Evolutionary conservation across 1,140 invertebrate species (phyloP).

Genomic region (Anadara kagoshimensis): DNA sequence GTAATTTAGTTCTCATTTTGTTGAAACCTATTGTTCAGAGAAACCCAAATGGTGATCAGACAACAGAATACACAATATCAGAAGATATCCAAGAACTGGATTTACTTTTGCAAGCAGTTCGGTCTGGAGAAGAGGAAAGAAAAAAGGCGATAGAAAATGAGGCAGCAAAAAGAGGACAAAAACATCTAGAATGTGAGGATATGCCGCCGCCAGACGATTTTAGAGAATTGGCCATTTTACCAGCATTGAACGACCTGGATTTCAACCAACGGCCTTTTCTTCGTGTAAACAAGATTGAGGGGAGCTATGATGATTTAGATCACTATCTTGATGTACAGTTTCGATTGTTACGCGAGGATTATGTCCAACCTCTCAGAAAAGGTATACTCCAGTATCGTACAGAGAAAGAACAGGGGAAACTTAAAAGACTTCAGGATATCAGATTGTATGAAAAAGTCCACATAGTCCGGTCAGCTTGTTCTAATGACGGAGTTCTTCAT

Average conservation of each 20-base stretch:
- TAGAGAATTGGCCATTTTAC: conserved; percentile 61
- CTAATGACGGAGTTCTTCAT: conserved; percentile 47
- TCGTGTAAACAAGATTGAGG: conserved; percentile 78
- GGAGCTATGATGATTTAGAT: conserved; percentile 78
- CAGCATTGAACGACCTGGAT: conserved; percentile 60
- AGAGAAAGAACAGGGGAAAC: conserved; percentile 10
- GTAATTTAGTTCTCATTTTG: too few species aligned
- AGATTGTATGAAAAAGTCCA: conserved; percentile 59
- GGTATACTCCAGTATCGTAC: conserved; percentile 63
- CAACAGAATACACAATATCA: too few species aligned
- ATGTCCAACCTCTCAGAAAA: conserved; percentile 69
- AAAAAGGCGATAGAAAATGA: too few species aligned
- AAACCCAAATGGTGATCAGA: too few species aligned
- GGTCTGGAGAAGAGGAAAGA: too few species aligned
- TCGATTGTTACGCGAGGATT: conserved; percentile 84
- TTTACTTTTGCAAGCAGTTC: too few species aligned
- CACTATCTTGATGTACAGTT: conserved; percentile 88
- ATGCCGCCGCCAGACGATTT: conserved; percentile 65
- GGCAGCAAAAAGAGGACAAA: too few species aligned
- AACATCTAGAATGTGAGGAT: too few species aligned
- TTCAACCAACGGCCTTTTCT: conserved; percentile 72
- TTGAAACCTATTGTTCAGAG: too few species aligned
- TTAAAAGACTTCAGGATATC: conserved; percentile 42
- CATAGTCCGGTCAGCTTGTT: conserved; percentile 49
- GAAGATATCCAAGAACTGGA: too few species aligned